Percentiles rank a stretch among this genome's conserved stretches.
phyloP scores from a whole-genome alignment of 2,888 invertebrate genomes.

The Lepidocyrtinus sp. region DNA sequence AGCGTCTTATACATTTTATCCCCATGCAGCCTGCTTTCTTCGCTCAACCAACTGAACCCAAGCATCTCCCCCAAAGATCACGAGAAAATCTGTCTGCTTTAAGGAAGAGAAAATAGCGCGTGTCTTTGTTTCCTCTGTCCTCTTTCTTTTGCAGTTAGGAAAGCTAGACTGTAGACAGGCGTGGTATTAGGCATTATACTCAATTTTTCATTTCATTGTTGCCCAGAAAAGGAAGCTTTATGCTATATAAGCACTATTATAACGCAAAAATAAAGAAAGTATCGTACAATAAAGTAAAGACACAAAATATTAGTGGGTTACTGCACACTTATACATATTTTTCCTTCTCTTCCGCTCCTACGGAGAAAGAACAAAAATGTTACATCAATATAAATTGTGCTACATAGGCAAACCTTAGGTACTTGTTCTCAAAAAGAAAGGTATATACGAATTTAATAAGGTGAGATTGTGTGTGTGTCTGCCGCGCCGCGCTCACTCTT shows the following conservation, averaged over 20 bases:
- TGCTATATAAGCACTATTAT: neutral
- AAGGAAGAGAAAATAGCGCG: conserved; percentile 23
- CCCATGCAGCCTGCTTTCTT: neutral
- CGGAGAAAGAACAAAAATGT: neutral
- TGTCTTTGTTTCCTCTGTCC: conserved; percentile 22
- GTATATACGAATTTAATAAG: neutral
- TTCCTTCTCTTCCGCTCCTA: conserved; percentile 8
- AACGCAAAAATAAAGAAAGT: neutral
- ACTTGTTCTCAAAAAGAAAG: neutral
- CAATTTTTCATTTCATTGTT: neutral
- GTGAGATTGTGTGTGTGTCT: neutral
- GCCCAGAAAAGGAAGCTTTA: neutral
- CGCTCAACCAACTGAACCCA: conserved; percentile 5
- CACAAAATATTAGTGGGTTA: neutral
- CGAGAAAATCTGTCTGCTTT: conserved; percentile 5
- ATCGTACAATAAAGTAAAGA: neutral
- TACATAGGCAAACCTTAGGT: neutral
- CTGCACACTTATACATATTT: conserved; percentile 5
- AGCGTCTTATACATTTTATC: neutral
- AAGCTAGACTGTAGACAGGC: conserved; percentile 44
- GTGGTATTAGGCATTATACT: conserved; percentile 36
- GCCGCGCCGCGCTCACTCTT: too few species aligned
- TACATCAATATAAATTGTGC: neutral
- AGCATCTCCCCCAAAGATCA: conserved; percentile 34
- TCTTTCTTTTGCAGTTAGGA: neutral